These are phyloP conservation scores for Cinclus mexicanus DNA, from an alignment of 2,113 vertebrate species.

Conservation along the genomic window DNA sequence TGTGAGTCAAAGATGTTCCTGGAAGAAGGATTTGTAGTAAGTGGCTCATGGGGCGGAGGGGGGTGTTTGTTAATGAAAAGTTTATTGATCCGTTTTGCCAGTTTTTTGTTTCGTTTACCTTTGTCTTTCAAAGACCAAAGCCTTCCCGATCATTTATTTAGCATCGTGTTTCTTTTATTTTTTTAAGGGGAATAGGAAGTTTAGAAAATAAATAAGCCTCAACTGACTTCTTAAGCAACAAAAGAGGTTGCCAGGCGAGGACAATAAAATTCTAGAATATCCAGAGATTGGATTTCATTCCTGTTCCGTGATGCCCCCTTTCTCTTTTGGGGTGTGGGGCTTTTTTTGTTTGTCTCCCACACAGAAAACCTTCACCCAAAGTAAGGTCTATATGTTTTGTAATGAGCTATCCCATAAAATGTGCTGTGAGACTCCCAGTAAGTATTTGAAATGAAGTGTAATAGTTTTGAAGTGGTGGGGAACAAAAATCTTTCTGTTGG, in stretches of 20 bases:
- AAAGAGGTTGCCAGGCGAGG: conserved; percentile 66
- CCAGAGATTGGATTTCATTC: conserved; percentile 49
- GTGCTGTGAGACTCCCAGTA: conserved; percentile 58
- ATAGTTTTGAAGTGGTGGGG: conserved; percentile 63
- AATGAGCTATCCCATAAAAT: conserved; percentile 60
- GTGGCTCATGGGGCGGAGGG: not conserved
- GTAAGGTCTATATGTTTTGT: conserved; percentile 36
- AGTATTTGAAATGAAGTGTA: conserved; percentile 61
- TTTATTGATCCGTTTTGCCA: not conserved
- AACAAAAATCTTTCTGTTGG: conserved; percentile 46
- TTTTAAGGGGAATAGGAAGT: conserved; percentile 29
- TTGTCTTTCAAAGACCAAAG: not conserved
- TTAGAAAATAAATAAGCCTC: conserved; percentile 61
- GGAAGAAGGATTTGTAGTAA: not conserved
- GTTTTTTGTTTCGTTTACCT: not conserved
- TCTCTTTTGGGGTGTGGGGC: conserved; percentile 7
- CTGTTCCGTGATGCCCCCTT: conserved; percentile 34
- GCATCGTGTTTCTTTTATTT: not conserved
- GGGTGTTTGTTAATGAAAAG: not conserved
- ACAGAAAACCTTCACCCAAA: conserved; percentile 54
- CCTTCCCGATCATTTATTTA: not conserved
- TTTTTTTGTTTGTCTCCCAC: conserved; percentile 15
- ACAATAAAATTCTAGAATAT: conserved; percentile 59
- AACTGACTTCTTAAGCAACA: conserved; percentile 71
- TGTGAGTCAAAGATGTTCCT: not conserved